Base-by-base conservation (phyloP, 2,888 invertebrate species). In the Philhelius pedissequus region DNA sequence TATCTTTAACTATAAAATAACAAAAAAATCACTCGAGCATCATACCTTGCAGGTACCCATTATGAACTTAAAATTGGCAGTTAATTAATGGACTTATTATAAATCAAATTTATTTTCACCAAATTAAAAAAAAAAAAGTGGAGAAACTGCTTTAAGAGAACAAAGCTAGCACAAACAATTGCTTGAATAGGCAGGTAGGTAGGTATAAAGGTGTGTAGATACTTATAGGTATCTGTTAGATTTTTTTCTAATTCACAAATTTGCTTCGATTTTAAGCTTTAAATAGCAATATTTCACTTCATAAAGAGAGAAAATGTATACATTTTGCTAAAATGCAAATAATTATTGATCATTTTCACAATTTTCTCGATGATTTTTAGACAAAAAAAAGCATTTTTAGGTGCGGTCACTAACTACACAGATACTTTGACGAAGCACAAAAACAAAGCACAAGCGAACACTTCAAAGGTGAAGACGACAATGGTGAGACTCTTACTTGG, bases 361-460 rank as follows among this genome's bases (percentile, higher is more conserved):
- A 32, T 15, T 5, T 54, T 40, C 4, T 4, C 13, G 8, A 18
- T 43, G 35, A 30, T 60, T 73, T 77, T 15, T 35, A n/a, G 18
- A 22, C 6, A 27, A 4, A 20, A 78, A 80, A 68, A 20, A 71
- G n/a, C n/a, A 68, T 68, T 80, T 84, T 68, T 84, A 84, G 84
- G 84, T 84, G 84, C 84, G 84, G 84, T 71, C 84, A 68, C 43
- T 58, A 66, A 56, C n/a, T n/a, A 70, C 22, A 38, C 32, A 75
- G 68, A 80, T 71, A 68, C 50, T 38, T 75, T 56, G n/a, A 84
- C 79, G 80, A 76, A 80, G 54, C 80, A 80, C 75, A 43, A 52
- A 62, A 71, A 54, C 75, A 84, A 80, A 84, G 84, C 80, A 84
- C 84, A 80, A 75, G 71, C 75, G 80, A 84, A 74, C 84, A 84